Percentiles rank a stretch among this genome's conserved stretches.
Conservation (phyloP, 2,888 invertebrate species). For the Baronia brevicornis region DNA sequence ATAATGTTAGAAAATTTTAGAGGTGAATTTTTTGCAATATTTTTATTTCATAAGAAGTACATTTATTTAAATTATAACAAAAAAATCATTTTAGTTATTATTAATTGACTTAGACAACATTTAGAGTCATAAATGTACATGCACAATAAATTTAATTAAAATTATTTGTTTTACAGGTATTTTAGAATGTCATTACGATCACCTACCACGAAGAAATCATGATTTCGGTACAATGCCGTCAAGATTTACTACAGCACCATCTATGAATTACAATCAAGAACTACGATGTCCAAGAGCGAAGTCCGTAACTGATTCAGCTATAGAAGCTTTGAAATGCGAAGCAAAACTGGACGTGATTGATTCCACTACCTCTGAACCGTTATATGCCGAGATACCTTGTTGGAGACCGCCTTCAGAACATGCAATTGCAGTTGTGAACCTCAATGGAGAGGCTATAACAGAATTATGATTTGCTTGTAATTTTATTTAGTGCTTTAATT, state of each 20-base stretch:
- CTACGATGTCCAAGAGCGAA: constrained; percentile 37
- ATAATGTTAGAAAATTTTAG: constrained; percentile 75
- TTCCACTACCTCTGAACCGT: constrained; percentile 69
- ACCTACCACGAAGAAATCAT: constrained; percentile 63
- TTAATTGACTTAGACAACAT: no score
- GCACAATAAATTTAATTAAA: constrained; percentile 4
- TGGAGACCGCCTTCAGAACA: constrained; percentile 68
- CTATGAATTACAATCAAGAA: constrained; percentile 42
- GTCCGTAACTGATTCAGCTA: constrained; percentile 53
- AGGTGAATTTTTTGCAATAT: constrained; percentile 46
- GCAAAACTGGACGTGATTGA: constrained; percentile 58
- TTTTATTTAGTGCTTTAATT: constrained; percentile 18
- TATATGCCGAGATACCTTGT: constrained; percentile 81
- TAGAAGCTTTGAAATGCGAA: constrained; percentile 64
- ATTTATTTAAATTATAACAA: constrained; percentile 1
- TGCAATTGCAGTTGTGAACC: constrained; percentile 56
- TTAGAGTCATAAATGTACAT: not conserved
- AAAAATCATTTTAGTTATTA: not conserved
- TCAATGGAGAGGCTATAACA: constrained; percentile 67
- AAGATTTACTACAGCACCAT: constrained; percentile 48
- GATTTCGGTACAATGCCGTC: constrained; percentile 40
- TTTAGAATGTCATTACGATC: constrained; percentile 79
- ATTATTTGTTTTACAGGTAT: constrained; percentile 44
- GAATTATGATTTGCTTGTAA: constrained; percentile 53
- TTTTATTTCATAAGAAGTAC: constrained; percentile 3